Conservation (phyloP, 1,140 invertebrate genomes). For the Megathymus violae region DNA sequence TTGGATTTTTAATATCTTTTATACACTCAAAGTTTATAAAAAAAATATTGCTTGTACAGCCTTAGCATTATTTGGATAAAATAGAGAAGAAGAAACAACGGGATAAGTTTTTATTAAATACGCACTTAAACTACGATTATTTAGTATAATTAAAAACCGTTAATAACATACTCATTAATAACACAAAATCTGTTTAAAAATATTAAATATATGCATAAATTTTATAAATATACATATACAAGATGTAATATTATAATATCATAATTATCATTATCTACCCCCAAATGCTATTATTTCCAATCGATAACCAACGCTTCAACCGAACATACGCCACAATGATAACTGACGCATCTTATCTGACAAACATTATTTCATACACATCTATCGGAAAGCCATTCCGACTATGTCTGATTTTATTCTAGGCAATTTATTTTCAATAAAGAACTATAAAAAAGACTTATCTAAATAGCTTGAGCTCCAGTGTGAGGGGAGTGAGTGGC, state of each 20-base stretch:
- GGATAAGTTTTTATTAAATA: too few species aligned
- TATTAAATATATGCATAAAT: too few species aligned
- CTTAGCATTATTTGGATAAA: too few species aligned
- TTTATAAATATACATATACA: too few species aligned
- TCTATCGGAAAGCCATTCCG: slow-evolving; percentile 81
- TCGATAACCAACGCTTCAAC: slow-evolving; percentile 40
- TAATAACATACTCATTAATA: too few species aligned
- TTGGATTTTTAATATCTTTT: too few species aligned
- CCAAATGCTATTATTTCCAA: slow-evolving; percentile 19
- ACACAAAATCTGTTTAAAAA: too few species aligned
- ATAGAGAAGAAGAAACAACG: too few species aligned
- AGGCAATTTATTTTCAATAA: slow-evolving; percentile 84
- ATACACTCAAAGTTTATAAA: too few species aligned
- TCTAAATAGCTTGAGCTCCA: slow-evolving; percentile 76
- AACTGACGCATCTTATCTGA: slow-evolving; percentile 75
- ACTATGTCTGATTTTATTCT: slow-evolving; percentile 82
- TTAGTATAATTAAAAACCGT: too few species aligned
- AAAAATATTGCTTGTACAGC: too few species aligned
- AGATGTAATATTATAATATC: background rate
- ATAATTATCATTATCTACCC: slow-evolving; percentile 13
- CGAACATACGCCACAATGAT: slow-evolving; percentile 61
- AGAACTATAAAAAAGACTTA: slow-evolving; percentile 83
- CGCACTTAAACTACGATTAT: too few species aligned
- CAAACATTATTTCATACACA: slow-evolving; percentile 80
- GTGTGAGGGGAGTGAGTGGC: slow-evolving; percentile 69